A percentile compares a stretch with the other conserved stretches of the same genome.
phyloP scores from a whole-genome alignment of 1,140 invertebrate species.

The Scylla paramamosain region DNA sequence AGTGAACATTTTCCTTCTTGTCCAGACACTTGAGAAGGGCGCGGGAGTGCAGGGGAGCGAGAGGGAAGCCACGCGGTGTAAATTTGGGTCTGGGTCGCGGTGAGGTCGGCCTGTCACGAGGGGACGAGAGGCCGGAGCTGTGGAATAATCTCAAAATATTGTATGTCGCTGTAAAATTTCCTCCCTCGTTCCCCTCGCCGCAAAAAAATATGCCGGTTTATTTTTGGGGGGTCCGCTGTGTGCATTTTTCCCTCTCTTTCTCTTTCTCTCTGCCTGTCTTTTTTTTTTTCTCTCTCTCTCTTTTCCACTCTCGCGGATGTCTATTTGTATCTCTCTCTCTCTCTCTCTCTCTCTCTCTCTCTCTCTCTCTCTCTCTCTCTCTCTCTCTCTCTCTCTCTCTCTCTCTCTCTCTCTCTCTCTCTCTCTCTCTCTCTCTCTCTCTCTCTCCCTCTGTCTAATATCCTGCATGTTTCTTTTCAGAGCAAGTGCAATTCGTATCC shows the following conservation, averaged over 20 bases:
- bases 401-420: slow-evolving; percentile 12
- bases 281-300: not conserved
- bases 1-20: not conserved
- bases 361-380: not conserved
- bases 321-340: not conserved
- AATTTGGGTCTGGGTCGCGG: too few relatives aligned
- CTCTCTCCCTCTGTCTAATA: not conserved
- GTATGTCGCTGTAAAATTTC: not conserved
- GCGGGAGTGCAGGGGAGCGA: too few relatives aligned
- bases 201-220: not conserved
- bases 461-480: not conserved
- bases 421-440: slow-evolving; percentile 20
- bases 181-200: not conserved
- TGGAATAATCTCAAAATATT: slow-evolving; percentile 15
- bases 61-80: too few relatives aligned
- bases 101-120: too few relatives aligned
- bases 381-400: slow-evolving; percentile 9
- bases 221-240: not conserved
- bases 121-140: not conserved
- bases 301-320: not conserved
- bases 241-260: not conserved
- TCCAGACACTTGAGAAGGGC: not conserved
- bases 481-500: too few relatives aligned
- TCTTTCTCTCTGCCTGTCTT: not conserved
- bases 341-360: not conserved